Conservation (phyloP, 2,888 invertebrate genomes). For the Salpingus planirostris region DNA sequence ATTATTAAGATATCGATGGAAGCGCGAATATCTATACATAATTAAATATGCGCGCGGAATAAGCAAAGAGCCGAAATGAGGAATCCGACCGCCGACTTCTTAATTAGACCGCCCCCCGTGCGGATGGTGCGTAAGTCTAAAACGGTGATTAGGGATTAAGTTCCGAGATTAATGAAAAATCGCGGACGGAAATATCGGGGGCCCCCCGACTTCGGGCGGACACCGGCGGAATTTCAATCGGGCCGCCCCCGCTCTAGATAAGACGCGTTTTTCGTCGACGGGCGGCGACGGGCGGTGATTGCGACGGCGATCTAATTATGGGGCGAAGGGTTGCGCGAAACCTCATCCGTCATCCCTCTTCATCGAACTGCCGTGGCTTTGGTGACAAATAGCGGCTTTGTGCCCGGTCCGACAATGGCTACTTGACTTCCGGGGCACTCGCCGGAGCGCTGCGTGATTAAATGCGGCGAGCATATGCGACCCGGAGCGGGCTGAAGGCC, state of each 20-base stretch:
- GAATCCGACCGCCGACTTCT: slow-evolving; percentile 10
- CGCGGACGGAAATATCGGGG: no score
- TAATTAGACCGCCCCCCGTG: slow-evolving; percentile 11
- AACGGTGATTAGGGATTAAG: slow-evolving; percentile 11
- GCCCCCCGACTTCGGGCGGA: no score
- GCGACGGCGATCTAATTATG: no score
- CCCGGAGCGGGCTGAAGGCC: slow-evolving; percentile 9
- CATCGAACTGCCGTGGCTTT: slow-evolving; percentile 33
- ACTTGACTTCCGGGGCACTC: slow-evolving; percentile 35
- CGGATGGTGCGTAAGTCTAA: slow-evolving; percentile 7
- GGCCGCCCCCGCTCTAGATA: no score
- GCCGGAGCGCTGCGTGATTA: slow-evolving; percentile 25
- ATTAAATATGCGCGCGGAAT: slow-evolving; percentile 21
- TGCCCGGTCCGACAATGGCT: slow-evolving; percentile 34
- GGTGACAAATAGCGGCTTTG: slow-evolving; percentile 38
- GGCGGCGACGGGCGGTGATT: no score
- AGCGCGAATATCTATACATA: slow-evolving; percentile 19
- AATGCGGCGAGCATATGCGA: slow-evolving; percentile 24
- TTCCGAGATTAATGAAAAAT: no score
- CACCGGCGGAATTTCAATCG: no score
- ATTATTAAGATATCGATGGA: slow-evolving; percentile 21
- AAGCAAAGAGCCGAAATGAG: slow-evolving; percentile 14
- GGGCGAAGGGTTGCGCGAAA: slow-evolving; percentile 20
- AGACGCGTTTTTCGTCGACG: no score
- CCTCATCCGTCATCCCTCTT: slow-evolving; percentile 36